These are phyloP conservation scores for Gobiocypris rarus DNA, from an alignment of 2,113 vertebrate genomes.

Conservation along the genomic window DNA sequence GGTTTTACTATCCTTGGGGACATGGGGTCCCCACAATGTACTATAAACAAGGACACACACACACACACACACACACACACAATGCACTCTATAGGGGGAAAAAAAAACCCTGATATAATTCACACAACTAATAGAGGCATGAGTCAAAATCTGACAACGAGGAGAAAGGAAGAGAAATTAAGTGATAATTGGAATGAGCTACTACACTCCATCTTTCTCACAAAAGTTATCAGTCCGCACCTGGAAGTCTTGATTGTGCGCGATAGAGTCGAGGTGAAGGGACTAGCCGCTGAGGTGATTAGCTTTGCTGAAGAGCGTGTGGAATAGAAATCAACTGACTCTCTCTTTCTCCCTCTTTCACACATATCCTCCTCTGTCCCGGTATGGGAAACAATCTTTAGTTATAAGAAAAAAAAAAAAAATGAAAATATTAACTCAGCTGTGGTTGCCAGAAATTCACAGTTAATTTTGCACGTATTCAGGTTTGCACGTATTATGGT, in stretches of 20 bases:
- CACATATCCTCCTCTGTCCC: not conserved
- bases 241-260: slow-evolving; percentile 38
- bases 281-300: slow-evolving; percentile 39
- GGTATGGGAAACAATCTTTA: not conserved
- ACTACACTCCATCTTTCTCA: slow-evolving; percentile 43
- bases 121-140: slow-evolving; percentile 45
- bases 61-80: not conserved
- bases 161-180: slow-evolving; percentile 49
- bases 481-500: too few species aligned
- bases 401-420: not conserved
- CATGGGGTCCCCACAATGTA: too few species aligned
- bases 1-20: too few species aligned
- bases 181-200: slow-evolving; percentile 59
- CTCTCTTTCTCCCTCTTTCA: not conserved
- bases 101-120: slow-evolving; percentile 26
- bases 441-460: not conserved
- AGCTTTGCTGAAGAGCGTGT: slow-evolving; percentile 3
- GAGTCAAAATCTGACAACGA: slow-evolving; percentile 55
- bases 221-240: slow-evolving; percentile 44
- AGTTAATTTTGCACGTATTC: too few species aligned
- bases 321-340: slow-evolving; percentile 30
- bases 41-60: too few species aligned
- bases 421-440: not conserved
- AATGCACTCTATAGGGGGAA: slow-evolving; percentile 1
- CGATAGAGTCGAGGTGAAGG: slow-evolving; percentile 29